Evolutionary conservation across 2,797 vertebrate genomes (phyloP).

Genomic region (Muscicapa striata): DNA sequence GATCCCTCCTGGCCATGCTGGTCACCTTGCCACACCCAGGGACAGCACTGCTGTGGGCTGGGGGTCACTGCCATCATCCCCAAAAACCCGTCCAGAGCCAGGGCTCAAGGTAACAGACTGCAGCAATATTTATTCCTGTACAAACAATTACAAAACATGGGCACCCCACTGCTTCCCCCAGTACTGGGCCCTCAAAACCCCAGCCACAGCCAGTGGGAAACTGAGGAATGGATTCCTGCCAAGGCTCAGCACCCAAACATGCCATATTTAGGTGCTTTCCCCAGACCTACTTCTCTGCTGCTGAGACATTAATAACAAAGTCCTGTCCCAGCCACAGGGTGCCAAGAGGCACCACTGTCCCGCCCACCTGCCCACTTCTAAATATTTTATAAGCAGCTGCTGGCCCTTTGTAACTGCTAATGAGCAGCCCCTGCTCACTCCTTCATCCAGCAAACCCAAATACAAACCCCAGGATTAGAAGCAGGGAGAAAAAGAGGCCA

Average conservation of each 20-base stretch:
- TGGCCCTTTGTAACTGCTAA: background rate
- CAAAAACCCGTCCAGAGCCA: background rate
- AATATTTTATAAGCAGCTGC: background rate
- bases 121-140: conserved; percentile 61
- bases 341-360: background rate
- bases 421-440: background rate
- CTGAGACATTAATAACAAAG: background rate
- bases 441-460: background rate
- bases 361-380: background rate
- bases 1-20: background rate
- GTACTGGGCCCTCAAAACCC: background rate
- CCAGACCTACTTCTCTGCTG: background rate
- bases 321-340: background rate
- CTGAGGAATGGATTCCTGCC: background rate
- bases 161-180: fast-evolving
- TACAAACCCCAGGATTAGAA: background rate
- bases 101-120: conserved; percentile 36
- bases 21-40: background rate
- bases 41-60: background rate
- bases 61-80: background rate
- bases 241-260: background rate
- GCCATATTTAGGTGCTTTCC: fast-evolving
- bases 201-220: background rate
- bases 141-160: conserved; percentile 46
- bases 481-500: background rate